Evolutionary conservation across 1,140 invertebrate species (phyloP), one percentile per base, ranked within the genome.

Genomic region (Papilio machaon): DNA sequence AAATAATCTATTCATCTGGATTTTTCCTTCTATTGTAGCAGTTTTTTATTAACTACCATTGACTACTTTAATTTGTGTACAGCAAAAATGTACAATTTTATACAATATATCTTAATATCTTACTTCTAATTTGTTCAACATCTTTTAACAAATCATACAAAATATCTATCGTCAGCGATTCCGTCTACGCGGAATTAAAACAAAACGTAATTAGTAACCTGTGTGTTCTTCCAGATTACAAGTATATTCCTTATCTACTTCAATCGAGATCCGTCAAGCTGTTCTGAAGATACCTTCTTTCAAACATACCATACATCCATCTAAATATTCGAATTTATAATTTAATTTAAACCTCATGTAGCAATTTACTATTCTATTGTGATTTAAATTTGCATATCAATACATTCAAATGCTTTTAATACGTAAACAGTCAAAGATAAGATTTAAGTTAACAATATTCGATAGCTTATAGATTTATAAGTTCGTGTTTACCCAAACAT

Each of bases 401-500:
- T 7, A 73, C 8, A 43, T 73, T n/a, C 4, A 46, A 6, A 43
- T 0, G 38, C 70, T 17, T n/a, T 43, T 17, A 73, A 73, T 11
- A 30, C 30, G 52, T 17, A 1, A 23, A 43, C 11, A n/a, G 35
- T 38, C 70, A 73, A 43, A 73, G 13, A 73, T 13, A 30, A 13
- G 30, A 46, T 46, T 73, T 35, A 9, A 64, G 19, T 54, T 17
- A 17, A 64, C 58, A 30, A 38, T 19, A 77, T 58, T 58, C 46
- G 46, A 75, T 52, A 75, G 38, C 73, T 30, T n/a, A 19, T 23
- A 17, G 73, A 77, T 77, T 77, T 78, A 78, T n/a, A 60, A 60
- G 54, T 15, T 30, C 23, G 23, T 30, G 23, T 10, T 19, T 15
- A 11, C 10, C 58, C 76, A 64, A 78, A 78, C 7, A 78, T 64